Evolutionary conservation across 2,888 invertebrate genomes (phyloP).

Genomic region (Mimumesa dahlbomi): DNA sequence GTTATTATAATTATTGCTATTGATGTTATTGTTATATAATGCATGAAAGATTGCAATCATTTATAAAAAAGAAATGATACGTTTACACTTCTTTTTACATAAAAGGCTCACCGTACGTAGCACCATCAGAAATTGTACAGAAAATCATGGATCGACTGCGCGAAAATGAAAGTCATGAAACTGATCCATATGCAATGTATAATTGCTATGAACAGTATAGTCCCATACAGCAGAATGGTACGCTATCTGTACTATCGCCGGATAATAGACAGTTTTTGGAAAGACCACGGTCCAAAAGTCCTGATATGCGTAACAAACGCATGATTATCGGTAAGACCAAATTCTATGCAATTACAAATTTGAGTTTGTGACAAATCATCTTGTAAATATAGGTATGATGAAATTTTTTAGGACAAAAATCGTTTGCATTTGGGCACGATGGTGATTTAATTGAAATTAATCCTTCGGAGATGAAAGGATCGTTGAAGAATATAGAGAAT

Average conservation of each 20-base stretch:
- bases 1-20: background rate
- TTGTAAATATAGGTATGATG: too few species aligned
- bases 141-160: constrained; percentile 87
- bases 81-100: constrained; percentile 50
- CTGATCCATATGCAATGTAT: constrained; percentile 65
- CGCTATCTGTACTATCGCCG: constrained; percentile 76
- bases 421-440: constrained; percentile 77
- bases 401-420: constrained; percentile 73
- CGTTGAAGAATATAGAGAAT: constrained; percentile 4
- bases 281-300: constrained; percentile 76
- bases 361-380: too few species aligned
- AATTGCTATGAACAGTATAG: constrained; percentile 61
- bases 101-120: constrained; percentile 88
- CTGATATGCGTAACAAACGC: constrained; percentile 78
- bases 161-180: constrained; percentile 76
- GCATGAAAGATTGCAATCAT: background rate
- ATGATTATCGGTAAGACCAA: constrained; percentile 76
- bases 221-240: constrained; percentile 63
- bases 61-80: background rate
- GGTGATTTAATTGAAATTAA: constrained; percentile 77
- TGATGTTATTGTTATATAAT: constrained; percentile 3
- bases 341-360: background rate
- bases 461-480: constrained; percentile 46
- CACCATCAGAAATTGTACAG: constrained; percentile 90
- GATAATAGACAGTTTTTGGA: constrained; percentile 77